phyloP scores from a whole-genome alignment of 2,797 vertebrate genomes.

The Margarornis squamiger region DNA sequence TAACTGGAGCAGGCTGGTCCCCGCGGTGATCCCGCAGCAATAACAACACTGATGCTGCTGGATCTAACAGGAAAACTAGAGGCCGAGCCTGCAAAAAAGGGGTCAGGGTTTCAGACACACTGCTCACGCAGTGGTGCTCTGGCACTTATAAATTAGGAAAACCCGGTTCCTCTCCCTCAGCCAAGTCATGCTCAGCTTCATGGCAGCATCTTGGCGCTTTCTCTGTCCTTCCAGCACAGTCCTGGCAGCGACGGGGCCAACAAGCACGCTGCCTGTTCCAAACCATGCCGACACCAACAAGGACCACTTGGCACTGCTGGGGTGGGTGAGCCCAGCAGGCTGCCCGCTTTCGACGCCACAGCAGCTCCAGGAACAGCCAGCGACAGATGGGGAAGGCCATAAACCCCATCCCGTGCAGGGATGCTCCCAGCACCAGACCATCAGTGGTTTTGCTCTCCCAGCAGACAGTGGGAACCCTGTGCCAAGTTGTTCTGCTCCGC shows the following conservation, averaged over 20 bases:
- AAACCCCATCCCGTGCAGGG: accelerated
- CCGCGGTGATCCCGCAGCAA: background rate
- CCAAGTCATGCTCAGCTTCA: background rate
- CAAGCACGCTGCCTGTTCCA: background rate
- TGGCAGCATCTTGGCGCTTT: background rate
- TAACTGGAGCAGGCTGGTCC: background rate
- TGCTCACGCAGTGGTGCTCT: accelerated
- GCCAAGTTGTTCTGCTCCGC: background rate
- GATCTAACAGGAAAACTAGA: background rate
- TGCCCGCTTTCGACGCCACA: accelerated
- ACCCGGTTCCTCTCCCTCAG: background rate
- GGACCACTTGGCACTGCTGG: background rate
- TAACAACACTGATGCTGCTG: background rate
- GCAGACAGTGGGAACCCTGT: background rate
- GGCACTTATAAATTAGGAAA: background rate
- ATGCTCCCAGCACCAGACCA: background rate
- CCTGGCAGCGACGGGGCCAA: background rate
- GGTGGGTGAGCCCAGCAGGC: background rate
- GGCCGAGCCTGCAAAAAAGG: background rate
- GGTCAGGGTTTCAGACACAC: background rate
- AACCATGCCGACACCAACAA: accelerated
- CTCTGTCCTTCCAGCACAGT: background rate
- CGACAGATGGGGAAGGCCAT: background rate
- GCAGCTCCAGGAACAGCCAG: background rate
- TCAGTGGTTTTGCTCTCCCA: background rate